Evolutionary conservation across 2,888 invertebrate species (phyloP), one percentile per base, ranked within the genome.

Genomic region (Nycteola revayana): DNA sequence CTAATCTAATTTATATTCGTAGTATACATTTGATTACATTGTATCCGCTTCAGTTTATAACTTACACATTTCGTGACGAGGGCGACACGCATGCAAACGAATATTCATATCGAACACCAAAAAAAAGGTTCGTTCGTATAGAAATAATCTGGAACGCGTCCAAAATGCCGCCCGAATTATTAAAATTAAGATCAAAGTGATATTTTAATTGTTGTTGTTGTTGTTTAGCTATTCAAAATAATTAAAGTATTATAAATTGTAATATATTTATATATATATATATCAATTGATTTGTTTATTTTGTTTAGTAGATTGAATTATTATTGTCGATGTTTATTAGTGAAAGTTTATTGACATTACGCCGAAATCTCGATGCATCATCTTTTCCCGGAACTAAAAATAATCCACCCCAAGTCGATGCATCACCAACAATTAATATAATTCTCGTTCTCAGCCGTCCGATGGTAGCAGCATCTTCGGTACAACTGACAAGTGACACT

Each of bases 101-200:
- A 85, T 78, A 84, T 80, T 81, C 80, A 79, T 81, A 78, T 74
- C 67, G 59, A 60, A 60, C 69, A 71, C 21, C n/a, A 68, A 63
- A 66, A 64, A 60, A 57, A 57, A 57, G 44, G 55, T 42, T 43
- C 66, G 49, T 64, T 70, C 73, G 71, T 75, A 78, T 71, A 66
- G 54, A 75, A 75, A 67, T 58, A 77, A 73, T 70, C 75, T 84
- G 84, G 85, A 79, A 59, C 55, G 57, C 52, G 47, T 77, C 84
- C 83, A 84, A 80, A 63, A 61, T 55, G 54, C 46, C 57, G 46
- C 55, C 41, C 62, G 52, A 67, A 68, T 74, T 70, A 76, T 78
- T 69, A 68, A 69, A 66, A 68, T 61, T 47, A 68, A 67, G 68
- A 69, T 52, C 61, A 64, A 57, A 48, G 50, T 57, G 47, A 66